Conservation (phyloP, 2,888 invertebrate genomes). For the Willowsia nigromaculata region DNA sequence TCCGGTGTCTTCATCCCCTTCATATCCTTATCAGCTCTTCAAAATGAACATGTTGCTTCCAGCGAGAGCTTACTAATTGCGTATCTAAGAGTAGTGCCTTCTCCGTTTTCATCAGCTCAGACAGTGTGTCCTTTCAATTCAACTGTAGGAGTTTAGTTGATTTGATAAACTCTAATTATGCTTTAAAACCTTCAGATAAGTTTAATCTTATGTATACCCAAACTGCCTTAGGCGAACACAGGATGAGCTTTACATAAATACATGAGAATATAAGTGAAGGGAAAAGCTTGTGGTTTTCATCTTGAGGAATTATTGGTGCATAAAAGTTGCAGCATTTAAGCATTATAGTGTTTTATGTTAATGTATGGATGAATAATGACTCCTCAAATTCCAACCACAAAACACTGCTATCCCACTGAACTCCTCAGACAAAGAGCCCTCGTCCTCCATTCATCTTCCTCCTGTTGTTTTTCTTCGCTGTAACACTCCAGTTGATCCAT, state of each 20-base stretch:
- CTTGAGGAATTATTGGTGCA: neutral
- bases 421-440: neutral
- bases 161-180: constrained; percentile 58
- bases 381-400: constrained; percentile 53
- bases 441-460: too few relatives aligned
- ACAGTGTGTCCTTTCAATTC: neutral
- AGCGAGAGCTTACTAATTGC: too few relatives aligned
- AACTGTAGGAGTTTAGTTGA: neutral
- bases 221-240: neutral
- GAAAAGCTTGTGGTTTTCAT: constrained; percentile 38
- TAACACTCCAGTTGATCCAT: constrained; percentile 25
- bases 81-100: too few relatives aligned
- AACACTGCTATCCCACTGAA: constrained; percentile 16
- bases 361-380: constrained; percentile 61
- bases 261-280: constrained; percentile 2
- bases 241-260: neutral
- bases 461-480: too few relatives aligned
- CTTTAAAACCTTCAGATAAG: constrained; percentile 22
- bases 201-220: neutral
- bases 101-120: neutral
- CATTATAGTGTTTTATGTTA: constrained; percentile 48
- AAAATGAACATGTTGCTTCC: constrained; percentile 53
- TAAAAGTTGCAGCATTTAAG: neutral
- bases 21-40: constrained; percentile 16
- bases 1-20: constrained; percentile 61